Conservation (phyloP, 2,113 vertebrate genomes). For the Oreochromis tanganicae region DNA sequence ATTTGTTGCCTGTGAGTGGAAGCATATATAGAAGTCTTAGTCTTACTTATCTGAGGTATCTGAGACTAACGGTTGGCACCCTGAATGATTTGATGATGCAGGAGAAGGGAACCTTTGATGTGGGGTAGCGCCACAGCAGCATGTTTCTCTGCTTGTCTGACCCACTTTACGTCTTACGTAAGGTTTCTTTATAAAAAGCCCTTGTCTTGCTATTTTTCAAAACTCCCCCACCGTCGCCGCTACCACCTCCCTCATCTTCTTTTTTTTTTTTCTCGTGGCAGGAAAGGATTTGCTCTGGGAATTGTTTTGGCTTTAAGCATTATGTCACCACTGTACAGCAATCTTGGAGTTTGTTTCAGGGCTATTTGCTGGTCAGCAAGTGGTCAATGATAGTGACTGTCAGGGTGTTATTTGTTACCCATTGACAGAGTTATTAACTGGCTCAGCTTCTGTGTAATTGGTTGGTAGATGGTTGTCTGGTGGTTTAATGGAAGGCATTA, state of each 20-base stretch:
- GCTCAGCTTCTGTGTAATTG: neutral
- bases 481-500: conserved; percentile 18
- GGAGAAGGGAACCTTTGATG: conserved; percentile 9
- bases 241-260: neutral
- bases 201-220: conserved; percentile 29
- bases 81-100: conserved; percentile 15
- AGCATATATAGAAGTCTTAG: neutral
- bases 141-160: conserved; percentile 35
- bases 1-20: neutral
- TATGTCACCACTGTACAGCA: neutral
- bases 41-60: neutral
- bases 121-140: conserved; percentile 23
- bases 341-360: neutral
- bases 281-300: conserved; percentile 1
- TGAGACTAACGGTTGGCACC: neutral
- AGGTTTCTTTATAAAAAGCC: conserved; percentile 32
- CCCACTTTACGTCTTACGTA: conserved; percentile 58
- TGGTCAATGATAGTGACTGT: neutral
- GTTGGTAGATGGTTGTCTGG: neutral
- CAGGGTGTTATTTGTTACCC: neutral
- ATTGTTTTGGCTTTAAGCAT: conserved; percentile 7
- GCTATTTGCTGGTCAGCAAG: neutral
- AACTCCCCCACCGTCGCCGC: neutral
- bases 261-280: neutral
- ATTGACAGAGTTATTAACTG: neutral